Evolutionary conservation across 2,113 vertebrate species (phyloP).

Genomic region (Chamaea fasciata): DNA sequence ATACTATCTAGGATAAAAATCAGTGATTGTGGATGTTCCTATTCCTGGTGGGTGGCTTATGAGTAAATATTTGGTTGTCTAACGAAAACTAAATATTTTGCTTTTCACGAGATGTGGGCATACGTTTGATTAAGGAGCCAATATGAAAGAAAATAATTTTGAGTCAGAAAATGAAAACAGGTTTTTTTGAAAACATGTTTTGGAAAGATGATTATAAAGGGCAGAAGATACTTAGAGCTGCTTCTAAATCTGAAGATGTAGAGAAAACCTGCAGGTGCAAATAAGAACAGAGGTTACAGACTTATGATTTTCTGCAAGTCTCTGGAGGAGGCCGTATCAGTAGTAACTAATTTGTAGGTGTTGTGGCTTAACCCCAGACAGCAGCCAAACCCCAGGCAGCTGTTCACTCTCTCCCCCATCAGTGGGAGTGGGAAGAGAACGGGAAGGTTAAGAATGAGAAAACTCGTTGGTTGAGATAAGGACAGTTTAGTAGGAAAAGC

Average conservation of each 20-base stretch:
- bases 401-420: not conserved
- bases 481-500: not conserved
- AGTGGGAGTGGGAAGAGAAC: not conserved
- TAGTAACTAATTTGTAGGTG: not conserved
- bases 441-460: not conserved
- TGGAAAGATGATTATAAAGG: not conserved
- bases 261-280: not conserved
- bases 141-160: not conserved
- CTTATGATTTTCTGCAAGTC: not conserved
- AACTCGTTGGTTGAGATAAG: not conserved
- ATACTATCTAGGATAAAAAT: not conserved
- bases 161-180: not conserved
- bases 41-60: not conserved
- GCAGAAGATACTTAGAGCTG: not conserved
- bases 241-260: not conserved
- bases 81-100: not conserved
- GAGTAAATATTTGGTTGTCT: constrained; percentile 6
- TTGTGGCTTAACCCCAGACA: not conserved
- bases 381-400: not conserved
- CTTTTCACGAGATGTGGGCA: not conserved
- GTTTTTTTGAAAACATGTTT: not conserved
- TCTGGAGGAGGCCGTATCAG: not conserved
- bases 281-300: not conserved
- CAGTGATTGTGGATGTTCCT: not conserved
- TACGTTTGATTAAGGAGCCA: not conserved